These are phyloP conservation scores for Elgaria multicarinata DNA, from an alignment of 2,113 vertebrate genomes.

Conservation along the genomic window DNA sequence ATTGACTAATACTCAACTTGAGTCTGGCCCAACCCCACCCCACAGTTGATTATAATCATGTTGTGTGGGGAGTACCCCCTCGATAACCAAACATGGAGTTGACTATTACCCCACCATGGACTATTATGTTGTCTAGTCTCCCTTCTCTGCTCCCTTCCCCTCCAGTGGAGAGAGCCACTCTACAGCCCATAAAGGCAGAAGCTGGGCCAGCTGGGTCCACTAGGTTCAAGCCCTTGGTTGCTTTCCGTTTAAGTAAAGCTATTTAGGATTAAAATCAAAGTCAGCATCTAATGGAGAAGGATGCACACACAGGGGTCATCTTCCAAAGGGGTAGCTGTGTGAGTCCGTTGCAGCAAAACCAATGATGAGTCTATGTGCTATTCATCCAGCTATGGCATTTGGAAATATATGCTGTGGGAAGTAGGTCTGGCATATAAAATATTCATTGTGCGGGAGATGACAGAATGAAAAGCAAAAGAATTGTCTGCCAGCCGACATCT, in stretches of 20 bases:
- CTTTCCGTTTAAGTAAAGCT: not conserved
- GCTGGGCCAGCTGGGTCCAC: not conserved
- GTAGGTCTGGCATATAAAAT: not conserved
- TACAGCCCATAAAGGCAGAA: not conserved
- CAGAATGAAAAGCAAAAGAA: not conserved
- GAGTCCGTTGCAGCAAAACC: not conserved
- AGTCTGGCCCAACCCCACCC: too few relatives aligned
- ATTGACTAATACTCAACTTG: too few relatives aligned
- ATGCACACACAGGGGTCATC: not conserved
- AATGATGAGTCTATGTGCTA: not conserved
- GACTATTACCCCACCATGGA: too few relatives aligned
- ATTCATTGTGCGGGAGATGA: not conserved
- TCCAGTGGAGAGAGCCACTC: not conserved
- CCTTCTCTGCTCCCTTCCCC: not conserved
- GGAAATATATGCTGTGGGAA: not conserved
- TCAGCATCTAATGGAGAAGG: not conserved
- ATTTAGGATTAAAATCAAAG: not conserved
- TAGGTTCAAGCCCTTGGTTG: not conserved
- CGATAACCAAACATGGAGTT: too few relatives aligned
- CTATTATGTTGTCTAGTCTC: too few relatives aligned
- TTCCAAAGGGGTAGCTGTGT: not conserved
- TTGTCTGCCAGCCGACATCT: not conserved
- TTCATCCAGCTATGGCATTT: not conserved
- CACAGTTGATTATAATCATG: too few relatives aligned
- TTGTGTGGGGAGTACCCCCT: too few relatives aligned